Evolutionary conservation across 2,888 invertebrate species (phyloP), one percentile per base, ranked within the genome.

Genomic region (Drosophila lutescens): DNA sequence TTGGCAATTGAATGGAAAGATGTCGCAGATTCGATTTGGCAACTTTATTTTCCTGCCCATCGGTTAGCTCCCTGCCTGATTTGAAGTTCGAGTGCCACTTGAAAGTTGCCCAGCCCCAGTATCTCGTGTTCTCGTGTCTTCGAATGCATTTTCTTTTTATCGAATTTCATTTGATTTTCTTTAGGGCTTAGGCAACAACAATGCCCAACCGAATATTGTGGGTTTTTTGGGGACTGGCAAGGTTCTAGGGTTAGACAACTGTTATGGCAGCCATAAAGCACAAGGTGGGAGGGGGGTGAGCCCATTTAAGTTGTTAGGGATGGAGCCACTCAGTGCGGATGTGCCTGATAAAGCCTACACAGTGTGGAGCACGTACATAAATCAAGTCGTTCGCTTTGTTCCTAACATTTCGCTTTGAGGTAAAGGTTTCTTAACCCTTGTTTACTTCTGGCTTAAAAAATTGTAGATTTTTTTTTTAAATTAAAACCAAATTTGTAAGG

Each of bases 1-100:
- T 85, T 85, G 85, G 30, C 87, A 86, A 85, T 86, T 85, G 85
- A 86, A 83, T 88, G 81, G 75, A 81, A 80, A 82, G 86, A 80
- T 87, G 74, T 69, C 62, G 65, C 60, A 76, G 80, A 85, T 85
- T 87, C 79, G 80, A 85, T 85, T 87, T 85, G 76, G 72, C 62
- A 74, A 80, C 68, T 86, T 77, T 83, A 79, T 74, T 74, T 77
- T 67, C 46, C 53, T 38, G 46, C 59, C 55, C 61, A 40, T 67
- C 47, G 58, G 32, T 41, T 17, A 12, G 51, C 43, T 32, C 2
- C 12, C 43, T 20, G 4, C 56, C 44, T 49, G 50, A 68, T 74
- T 78, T 74, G 72, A 77, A 71, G 71, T 59, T 74, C 47, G 70
- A 66, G 71, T 59, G 67, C 66, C 80, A 79, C 84, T 83, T 74